Percentiles rank a stretch among this genome's conserved stretches.
These are phyloP conservation scores for Calyptomena viridis DNA, from an alignment of 2,113 vertebrate species.

Conservation along the genomic window DNA sequence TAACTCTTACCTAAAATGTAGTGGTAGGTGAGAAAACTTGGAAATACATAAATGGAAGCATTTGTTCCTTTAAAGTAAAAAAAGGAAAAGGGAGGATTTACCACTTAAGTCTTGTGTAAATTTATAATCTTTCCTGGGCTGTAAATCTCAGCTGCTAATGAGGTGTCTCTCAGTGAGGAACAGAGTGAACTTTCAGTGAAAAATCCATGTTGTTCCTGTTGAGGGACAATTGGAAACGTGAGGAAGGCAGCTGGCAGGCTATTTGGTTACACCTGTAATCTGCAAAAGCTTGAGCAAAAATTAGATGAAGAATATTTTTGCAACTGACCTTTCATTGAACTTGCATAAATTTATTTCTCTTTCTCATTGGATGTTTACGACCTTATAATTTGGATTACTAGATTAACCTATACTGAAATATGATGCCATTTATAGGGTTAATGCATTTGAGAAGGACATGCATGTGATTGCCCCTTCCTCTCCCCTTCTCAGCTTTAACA, in stretches of 20 bases:
- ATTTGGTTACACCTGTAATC: slow-evolving; percentile 77
- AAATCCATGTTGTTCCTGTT: slow-evolving; percentile 65
- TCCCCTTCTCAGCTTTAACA: slow-evolving; percentile 59
- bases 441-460: slow-evolving; percentile 62
- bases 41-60: not conserved
- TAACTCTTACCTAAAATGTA: not conserved
- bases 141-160: not conserved
- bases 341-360: slow-evolving; percentile 37
- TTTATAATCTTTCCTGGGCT: not conserved
- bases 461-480: slow-evolving; percentile 35
- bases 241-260: slow-evolving; percentile 73
- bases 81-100: not conserved
- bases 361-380: not conserved
- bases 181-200: slow-evolving; percentile 56
- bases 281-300: slow-evolving; percentile 59
- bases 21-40: not conserved
- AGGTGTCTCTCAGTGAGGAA: slow-evolving; percentile 19
- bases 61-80: not conserved
- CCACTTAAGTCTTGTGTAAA: not conserved
- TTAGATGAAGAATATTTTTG: slow-evolving; percentile 69
- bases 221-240: slow-evolving; percentile 20
- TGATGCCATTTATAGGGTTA: slow-evolving; percentile 58
- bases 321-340: slow-evolving; percentile 65
- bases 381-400: slow-evolving; percentile 25
- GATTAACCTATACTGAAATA: slow-evolving; percentile 18